Evolutionary conservation across 2,888 invertebrate species (phyloP).

Genomic region (Aspidiotus rigidus): DNA sequence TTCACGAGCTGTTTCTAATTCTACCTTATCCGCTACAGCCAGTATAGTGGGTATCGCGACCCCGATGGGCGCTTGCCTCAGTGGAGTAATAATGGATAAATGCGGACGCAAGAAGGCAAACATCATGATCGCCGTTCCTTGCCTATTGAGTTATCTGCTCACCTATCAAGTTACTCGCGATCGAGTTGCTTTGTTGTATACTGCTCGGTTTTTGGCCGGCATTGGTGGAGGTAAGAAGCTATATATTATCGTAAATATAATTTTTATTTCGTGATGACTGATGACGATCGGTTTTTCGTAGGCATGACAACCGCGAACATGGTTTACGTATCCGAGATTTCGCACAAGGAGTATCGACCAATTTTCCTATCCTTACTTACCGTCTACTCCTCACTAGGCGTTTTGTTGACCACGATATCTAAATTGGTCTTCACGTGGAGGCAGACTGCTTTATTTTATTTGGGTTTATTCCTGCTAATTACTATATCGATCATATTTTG

Average conservation of each 20-base stretch:
- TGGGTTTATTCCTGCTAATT: slow-evolving; percentile 44
- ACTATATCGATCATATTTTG: slow-evolving; percentile 41
- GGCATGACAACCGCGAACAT: slow-evolving; percentile 49
- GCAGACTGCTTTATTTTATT: slow-evolving; percentile 42
- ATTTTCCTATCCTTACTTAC: slow-evolving; percentile 52
- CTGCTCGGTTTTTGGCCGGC: slow-evolving; percentile 49
- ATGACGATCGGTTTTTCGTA: slow-evolving; percentile 33
- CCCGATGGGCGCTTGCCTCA: slow-evolving; percentile 48
- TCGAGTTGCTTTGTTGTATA: slow-evolving; percentile 43
- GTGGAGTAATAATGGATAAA: slow-evolving; percentile 51
- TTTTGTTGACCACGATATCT: slow-evolving; percentile 48
- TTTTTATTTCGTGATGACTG: neutral
- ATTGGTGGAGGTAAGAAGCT: slow-evolving; percentile 45
- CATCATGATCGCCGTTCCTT: slow-evolving; percentile 46
- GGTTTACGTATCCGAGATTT: slow-evolving; percentile 52
- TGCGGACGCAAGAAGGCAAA: slow-evolving; percentile 48
- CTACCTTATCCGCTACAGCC: slow-evolving; percentile 42
- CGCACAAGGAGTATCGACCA: slow-evolving; percentile 48
- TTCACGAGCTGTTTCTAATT: too few species aligned
- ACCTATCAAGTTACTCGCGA: slow-evolving; percentile 45
- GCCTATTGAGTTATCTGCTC: slow-evolving; percentile 47
- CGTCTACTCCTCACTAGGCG: slow-evolving; percentile 52
- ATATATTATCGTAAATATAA: neutral
- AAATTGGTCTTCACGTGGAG: slow-evolving; percentile 48
- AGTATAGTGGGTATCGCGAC: slow-evolving; percentile 50